A percentile compares a stretch with the other conserved stretches of the same genome.
Conservation (phyloP, 2,113 vertebrate species). For the Dromas ardeola region DNA sequence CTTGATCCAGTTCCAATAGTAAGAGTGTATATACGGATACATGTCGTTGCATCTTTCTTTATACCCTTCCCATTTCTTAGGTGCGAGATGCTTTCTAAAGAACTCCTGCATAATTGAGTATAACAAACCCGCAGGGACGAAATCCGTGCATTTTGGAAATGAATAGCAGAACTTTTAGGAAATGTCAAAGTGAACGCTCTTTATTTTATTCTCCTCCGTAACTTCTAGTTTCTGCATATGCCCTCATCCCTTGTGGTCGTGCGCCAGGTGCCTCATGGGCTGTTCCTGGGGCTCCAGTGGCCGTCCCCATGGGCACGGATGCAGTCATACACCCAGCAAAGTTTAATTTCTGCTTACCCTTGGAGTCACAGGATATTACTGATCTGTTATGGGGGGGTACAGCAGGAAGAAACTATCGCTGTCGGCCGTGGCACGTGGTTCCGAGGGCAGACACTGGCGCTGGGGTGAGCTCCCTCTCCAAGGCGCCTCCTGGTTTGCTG, state of each 20-base stretch:
- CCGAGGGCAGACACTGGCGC: neutral
- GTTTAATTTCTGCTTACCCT: neutral
- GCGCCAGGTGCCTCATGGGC: neutral
- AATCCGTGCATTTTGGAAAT: neutral
- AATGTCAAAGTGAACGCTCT: neutral
- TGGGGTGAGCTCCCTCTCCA: neutral
- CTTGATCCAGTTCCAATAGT: neutral
- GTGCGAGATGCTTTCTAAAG: neutral
- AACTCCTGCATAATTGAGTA: neutral
- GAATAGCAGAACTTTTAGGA: neutral
- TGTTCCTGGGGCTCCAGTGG: neutral
- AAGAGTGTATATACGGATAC: fast-evolving
- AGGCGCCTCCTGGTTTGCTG: neutral
- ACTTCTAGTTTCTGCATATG: neutral
- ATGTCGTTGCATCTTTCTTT: neutral
- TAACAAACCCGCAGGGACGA: neutral
- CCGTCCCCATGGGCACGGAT: neutral
- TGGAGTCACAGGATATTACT: neutral
- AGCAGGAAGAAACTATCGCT: neutral
- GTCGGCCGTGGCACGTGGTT: neutral
- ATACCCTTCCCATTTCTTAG: neutral
- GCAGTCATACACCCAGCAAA: neutral
- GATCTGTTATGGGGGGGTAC: fast-evolving
- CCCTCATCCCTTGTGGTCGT: fast-evolving
- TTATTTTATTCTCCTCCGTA: neutral